phyloP scores from a whole-genome alignment of 1,140 invertebrate genomes.

The Mya arenaria region DNA sequence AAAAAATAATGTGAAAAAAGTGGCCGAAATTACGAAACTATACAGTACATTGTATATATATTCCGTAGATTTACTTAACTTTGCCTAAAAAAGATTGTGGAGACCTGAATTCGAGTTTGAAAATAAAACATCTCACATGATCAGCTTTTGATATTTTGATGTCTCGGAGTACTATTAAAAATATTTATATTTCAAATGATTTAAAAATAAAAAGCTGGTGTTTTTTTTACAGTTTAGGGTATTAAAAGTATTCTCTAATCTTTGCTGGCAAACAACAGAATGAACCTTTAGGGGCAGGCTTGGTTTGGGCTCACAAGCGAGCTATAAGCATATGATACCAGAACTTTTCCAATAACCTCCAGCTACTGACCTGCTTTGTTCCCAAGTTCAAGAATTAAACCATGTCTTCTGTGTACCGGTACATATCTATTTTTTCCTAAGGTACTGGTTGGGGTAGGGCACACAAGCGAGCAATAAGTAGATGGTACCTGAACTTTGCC shows the following conservation, averaged over 20 bases:
- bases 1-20: not conserved
- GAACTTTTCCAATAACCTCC: slow-evolving; percentile 79
- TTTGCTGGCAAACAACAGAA: not conserved
- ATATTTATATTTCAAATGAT: not conserved
- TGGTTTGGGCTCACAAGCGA: slow-evolving; percentile 85
- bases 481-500: slow-evolving; percentile 84
- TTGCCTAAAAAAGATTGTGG: not conserved
- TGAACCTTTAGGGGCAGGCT: slow-evolving; percentile 77
- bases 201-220: not conserved
- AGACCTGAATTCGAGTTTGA: not conserved
- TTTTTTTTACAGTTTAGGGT: not conserved
- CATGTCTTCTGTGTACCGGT: too few relatives aligned
- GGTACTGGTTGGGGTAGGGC: slow-evolving; percentile 84
- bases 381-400: slow-evolving; percentile 85
- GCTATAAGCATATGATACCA: slow-evolving; percentile 85
- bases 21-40: not conserved
- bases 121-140: not conserved
- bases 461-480: slow-evolving; percentile 83
- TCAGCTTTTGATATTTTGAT: not conserved
- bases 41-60: not conserved
- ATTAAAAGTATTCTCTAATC: slow-evolving; percentile 8
- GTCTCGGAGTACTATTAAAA: too few relatives aligned
- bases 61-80: not conserved
- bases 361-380: slow-evolving; percentile 85
- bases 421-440: too few relatives aligned